Percentiles rank a stretch among this genome's conserved stretches.
phyloP scores from a whole-genome alignment of 2,113 vertebrate species.

The Macquaria ambigua region DNA sequence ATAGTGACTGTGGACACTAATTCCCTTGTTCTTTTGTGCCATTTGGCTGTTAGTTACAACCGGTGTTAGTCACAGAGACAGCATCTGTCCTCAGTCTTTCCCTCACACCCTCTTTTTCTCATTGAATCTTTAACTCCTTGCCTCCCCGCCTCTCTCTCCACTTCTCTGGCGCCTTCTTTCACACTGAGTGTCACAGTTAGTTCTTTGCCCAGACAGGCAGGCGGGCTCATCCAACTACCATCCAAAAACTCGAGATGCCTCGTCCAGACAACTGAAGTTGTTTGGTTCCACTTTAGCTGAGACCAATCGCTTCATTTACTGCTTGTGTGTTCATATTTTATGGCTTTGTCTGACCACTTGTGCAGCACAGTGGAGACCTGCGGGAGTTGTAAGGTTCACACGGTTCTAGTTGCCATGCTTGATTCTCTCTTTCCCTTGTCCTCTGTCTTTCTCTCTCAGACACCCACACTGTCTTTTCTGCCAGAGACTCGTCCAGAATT shows the following conservation, averaged over 20 bases:
- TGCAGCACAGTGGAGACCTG: slow-evolving; percentile 53
- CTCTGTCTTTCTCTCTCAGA: slow-evolving; percentile 54
- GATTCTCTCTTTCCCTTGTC: slow-evolving; percentile 53
- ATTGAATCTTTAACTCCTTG: slow-evolving; percentile 50
- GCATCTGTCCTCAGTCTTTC: slow-evolving; percentile 58
- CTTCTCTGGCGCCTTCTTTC: slow-evolving; percentile 58
- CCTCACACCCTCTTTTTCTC: slow-evolving; percentile 41
- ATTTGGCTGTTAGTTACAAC: slow-evolving; percentile 46
- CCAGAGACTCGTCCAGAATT: slow-evolving; percentile 65
- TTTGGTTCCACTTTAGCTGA: slow-evolving; percentile 62
- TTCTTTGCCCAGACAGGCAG: slow-evolving; percentile 65
- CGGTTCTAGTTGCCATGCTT: slow-evolving; percentile 71
- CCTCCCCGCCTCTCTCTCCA: slow-evolving; percentile 24
- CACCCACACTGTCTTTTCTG: slow-evolving; percentile 53
- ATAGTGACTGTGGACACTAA: slow-evolving; percentile 57
- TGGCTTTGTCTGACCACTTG: slow-evolving; percentile 47
- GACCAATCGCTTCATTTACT: slow-evolving; percentile 49
- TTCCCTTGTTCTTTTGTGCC: slow-evolving; percentile 57
- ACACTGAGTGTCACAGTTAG: slow-evolving; percentile 52
- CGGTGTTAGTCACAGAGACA: slow-evolving; percentile 47
- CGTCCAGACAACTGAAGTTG: slow-evolving; percentile 57
- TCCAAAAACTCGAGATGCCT: slow-evolving; percentile 58
- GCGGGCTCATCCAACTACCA: slow-evolving; percentile 33
- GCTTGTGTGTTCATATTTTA: slow-evolving; percentile 67
- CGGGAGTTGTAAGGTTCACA: slow-evolving; percentile 67